Percentiles rank a stretch among this genome's conserved stretches.
Evolutionary conservation across 1,140 invertebrate genomes (phyloP).

Genomic region (Globodera rostochiensis): DNA sequence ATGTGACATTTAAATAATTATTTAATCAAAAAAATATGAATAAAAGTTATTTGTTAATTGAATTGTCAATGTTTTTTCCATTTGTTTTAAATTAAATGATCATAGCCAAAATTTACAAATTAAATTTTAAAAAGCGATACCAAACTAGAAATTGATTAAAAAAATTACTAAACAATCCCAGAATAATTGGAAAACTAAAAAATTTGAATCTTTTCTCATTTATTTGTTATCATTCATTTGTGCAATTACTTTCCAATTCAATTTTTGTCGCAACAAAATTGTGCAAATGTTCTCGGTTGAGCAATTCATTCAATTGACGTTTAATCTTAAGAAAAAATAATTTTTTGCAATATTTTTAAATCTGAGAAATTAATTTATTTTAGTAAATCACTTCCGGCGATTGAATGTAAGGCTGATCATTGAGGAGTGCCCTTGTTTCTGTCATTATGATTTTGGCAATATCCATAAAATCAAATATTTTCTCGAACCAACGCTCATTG

Average conservation of each 20-base stretch:
- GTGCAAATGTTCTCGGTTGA: background rate
- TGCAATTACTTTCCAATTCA: background rate
- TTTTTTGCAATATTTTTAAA: background rate
- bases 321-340: background rate
- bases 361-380: background rate
- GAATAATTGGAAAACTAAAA: too few species aligned
- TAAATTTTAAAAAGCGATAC: too few species aligned
- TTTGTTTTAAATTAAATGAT: too few species aligned
- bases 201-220: too few species aligned
- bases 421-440: background rate
- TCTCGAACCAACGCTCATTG: background rate
- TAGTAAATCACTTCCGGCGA: background rate
- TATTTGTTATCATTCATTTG: background rate
- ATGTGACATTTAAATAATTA: too few species aligned
- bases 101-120: too few species aligned
- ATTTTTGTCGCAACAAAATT: background rate
- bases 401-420: background rate
- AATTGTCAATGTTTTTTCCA: too few species aligned
- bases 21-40: too few species aligned
- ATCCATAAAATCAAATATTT: background rate
- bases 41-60: too few species aligned
- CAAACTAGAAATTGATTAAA: too few species aligned
- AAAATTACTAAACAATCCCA: too few species aligned
- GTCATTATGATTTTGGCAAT: background rate
- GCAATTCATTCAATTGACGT: background rate